Evolutionary conservation across 2,113 vertebrate species (phyloP), one percentile per base, ranked within the genome.

Genomic region (Notechis scutatus): DNA sequence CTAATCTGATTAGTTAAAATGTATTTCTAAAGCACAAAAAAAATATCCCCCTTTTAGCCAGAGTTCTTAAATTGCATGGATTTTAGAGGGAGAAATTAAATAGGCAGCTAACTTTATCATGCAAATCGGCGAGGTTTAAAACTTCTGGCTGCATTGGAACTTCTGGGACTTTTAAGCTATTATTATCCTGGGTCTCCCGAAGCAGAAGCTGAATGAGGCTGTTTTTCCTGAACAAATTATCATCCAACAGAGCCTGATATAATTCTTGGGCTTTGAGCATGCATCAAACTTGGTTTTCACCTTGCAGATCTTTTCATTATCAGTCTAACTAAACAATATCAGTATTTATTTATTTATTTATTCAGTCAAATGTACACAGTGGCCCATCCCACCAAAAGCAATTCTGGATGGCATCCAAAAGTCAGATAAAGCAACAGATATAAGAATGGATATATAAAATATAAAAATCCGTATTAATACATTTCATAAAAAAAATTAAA

Each of bases 41-140:
- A 50, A 88, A 94, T 50, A 81, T 91, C 15, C 90, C 93, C 57
- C 88, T 95, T 95, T 94, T 57, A 90, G 5, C 2, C 29, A 86
- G 23, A 34, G 85, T 24, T 91, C 54, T 55, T 56, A 87, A 81
- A 15, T 81, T 10, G 20, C 11, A 34, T 11, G n/a, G 10, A 81
- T 54, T 23, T 54, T 11, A 34, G n/a, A 54, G 29, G 47, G 47
- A 61, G n/a, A 52, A 91, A 39, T 85, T 45, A 29, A n/a, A n/a
- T 5, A 23, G 47, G 54, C 29, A 5, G 34, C 34, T 42, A 59
- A 26, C 8, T 6, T 59, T 26, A 26, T 23, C n/a, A 24, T 14
- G 54, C 14, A 39, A 81, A 12, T 81, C 9, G 14, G 23, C 39
- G 3, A 18, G 64, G 24, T 26, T 89, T 21, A 14, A 42, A 55